Evolutionary conservation across 1,140 invertebrate genomes (phyloP).

Genomic region (Cyclina sinensis): DNA sequence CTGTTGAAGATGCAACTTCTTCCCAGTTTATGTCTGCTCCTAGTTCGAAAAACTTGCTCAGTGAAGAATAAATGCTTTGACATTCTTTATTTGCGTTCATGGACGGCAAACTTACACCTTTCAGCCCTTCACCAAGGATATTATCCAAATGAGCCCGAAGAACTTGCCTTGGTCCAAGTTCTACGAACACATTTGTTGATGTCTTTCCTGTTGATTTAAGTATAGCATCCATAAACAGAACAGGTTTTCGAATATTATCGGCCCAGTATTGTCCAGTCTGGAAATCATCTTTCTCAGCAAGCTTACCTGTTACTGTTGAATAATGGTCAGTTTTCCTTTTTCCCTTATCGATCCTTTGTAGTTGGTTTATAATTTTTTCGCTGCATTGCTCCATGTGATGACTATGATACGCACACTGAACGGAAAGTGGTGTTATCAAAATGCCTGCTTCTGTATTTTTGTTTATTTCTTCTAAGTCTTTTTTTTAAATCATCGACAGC

Average conservation of each 20-base stretch:
- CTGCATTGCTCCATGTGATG: constrained; percentile 70
- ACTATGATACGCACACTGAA: constrained; percentile 77
- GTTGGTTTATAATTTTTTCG: constrained; percentile 29
- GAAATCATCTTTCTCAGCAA: neutral
- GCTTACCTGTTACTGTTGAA: constrained; percentile 64
- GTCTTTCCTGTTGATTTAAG: neutral
- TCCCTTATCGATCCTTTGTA: constrained; percentile 20
- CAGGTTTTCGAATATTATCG: constrained; percentile 76
- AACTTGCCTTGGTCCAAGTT: constrained; percentile 35
- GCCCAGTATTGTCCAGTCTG: constrained; percentile 72
- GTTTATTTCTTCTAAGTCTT: neutral
- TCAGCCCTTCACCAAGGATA: constrained; percentile 73
- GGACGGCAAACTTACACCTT: constrained; percentile 69
- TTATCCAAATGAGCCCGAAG: neutral
- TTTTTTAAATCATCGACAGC: constrained; percentile 47
- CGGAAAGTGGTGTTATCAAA: constrained; percentile 17
- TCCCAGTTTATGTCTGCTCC: constrained; percentile 57
- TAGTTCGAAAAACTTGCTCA: constrained; percentile 52
- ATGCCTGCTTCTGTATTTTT: constrained; percentile 6
- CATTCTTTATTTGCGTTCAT: constrained; percentile 72
- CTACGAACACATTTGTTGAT: constrained; percentile 6
- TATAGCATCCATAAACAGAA: constrained; percentile 1
- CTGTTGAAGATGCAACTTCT: constrained; percentile 5
- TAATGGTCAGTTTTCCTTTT: neutral
- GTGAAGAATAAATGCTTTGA: neutral